Evolutionary conservation across 2,113 vertebrate species (phyloP), one percentile per base, ranked within the genome.

Genomic region (Nannospalax galili): DNA sequence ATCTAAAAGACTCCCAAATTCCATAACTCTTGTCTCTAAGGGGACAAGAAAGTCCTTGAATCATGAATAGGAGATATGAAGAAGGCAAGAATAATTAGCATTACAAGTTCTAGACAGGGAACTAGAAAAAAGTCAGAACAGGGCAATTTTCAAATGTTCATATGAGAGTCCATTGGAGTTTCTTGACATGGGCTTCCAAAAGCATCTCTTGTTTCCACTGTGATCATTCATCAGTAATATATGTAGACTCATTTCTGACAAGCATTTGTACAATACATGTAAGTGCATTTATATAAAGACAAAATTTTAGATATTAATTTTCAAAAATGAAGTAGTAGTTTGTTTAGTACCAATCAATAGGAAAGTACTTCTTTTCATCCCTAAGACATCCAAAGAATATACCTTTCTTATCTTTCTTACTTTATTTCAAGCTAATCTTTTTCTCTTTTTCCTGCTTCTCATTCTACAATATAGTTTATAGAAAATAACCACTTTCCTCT

Each of bases 131-230:
- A n/a, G n/a, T n/a, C n/a, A n/a, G n/a, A n/a, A n/a, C n/a, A n/a
- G n/a, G n/a, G n/a, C n/a, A n/a, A n/a, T n/a, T n/a, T n/a, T n/a
- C n/a, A n/a, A n/a, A n/a, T n/a, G n/a, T n/a, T n/a, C n/a, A n/a
- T n/a, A n/a, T n/a, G n/a, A n/a, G n/a, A n/a, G n/a, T n/a, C n/a
- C n/a, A n/a, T n/a, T n/a, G n/a, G n/a, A n/a, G n/a, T n/a, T n/a
- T n/a, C n/a, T n/a, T n/a, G n/a, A n/a, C n/a, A n/a, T n/a, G n/a
- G n/a, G n/a, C n/a, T n/a, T n/a, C n/a, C n/a, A n/a, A n/a, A n/a
- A n/a, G n/a, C n/a, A n/a, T n/a, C n/a, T n/a, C 72, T 87, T 87
- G 37, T 78, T 90, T 73, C 84, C 74, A 79, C n/a, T 40, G n/a
- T 78, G 62, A 65, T 80, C 67, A 74, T 74, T 73, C 45, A 95